A percentile compares a stretch with the other conserved stretches of the same genome.
These are phyloP conservation scores for Cetoscarus ocellatus DNA, from an alignment of 2,797 vertebrate genomes.

Conservation along the genomic window DNA sequence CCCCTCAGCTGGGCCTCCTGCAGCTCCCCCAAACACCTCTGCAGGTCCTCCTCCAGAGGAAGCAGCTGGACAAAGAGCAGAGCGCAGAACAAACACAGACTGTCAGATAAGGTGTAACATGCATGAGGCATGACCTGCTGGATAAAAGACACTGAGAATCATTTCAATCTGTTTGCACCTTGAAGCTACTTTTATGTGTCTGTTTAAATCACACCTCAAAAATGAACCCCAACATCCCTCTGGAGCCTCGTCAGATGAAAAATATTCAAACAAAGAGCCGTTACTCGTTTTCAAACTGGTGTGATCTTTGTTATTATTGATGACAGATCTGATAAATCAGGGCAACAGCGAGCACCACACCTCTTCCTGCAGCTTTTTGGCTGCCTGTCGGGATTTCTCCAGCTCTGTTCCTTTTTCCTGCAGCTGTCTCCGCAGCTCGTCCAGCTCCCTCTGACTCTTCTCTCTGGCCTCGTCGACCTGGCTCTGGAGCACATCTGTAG, in stretches of 20 bases:
- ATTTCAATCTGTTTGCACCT: neutral
- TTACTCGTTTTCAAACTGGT: neutral
- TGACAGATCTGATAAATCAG: constrained; percentile 43
- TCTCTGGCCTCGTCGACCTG: constrained; percentile 93
- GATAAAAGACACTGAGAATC: neutral
- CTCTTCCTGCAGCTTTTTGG: constrained; percentile 92
- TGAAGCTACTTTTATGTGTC: neutral
- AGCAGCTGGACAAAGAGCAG: constrained; percentile 83
- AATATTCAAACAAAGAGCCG: neutral
- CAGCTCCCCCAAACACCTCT: constrained; percentile 86
- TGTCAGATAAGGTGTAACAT: constrained; percentile 35
- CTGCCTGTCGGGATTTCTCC: constrained; percentile 86
- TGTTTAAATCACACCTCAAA: neutral
- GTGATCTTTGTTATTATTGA: neutral
- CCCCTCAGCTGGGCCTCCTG: constrained; percentile 89
- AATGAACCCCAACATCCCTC: neutral
- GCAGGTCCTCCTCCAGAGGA: constrained; percentile 90
- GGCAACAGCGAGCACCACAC: constrained; percentile 77
- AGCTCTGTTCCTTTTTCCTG: constrained; percentile 91
- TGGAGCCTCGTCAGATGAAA: neutral
- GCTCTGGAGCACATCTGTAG: constrained; percentile 90
- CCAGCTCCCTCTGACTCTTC: constrained; percentile 88
- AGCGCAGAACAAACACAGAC: constrained; percentile 37
- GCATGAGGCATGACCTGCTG: constrained; percentile 26
- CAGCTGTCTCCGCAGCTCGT: constrained; percentile 89